Evolutionary conservation across 2,113 vertebrate species (phyloP).

Genomic region (Catharus bicknelli): DNA sequence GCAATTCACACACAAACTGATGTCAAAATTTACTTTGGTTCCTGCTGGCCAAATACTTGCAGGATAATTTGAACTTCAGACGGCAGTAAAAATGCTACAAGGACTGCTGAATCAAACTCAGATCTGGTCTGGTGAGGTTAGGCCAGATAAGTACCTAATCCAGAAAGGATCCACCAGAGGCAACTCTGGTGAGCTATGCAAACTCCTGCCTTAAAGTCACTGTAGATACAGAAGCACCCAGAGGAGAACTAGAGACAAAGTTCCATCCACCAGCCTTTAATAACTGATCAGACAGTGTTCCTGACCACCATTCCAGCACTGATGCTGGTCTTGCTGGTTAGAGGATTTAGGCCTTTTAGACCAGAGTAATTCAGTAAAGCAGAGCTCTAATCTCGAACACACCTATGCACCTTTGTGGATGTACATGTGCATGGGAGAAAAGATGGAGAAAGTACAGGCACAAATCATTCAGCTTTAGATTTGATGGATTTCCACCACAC

Average conservation of each 20-base stretch:
- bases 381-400: neutral
- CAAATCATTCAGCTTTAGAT: neutral
- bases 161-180: neutral
- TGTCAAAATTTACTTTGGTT: neutral
- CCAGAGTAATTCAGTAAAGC: neutral
- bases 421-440: neutral
- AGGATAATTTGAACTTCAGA: neutral
- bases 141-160: neutral
- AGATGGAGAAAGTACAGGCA: neutral
- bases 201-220: neutral
- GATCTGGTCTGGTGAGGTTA: neutral
- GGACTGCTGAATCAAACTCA: neutral
- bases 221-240: neutral
- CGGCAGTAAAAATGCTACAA: neutral
- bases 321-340: neutral
- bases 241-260: neutral
- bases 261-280: neutral
- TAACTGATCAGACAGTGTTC: neutral
- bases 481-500: neutral
- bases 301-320: neutral
- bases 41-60: neutral
- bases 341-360: neutral
- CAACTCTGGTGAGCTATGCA: neutral
- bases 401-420: neutral
- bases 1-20: neutral